Conservation (phyloP, 2,797 vertebrate species). For the Gadopsis bispinosus region DNA sequence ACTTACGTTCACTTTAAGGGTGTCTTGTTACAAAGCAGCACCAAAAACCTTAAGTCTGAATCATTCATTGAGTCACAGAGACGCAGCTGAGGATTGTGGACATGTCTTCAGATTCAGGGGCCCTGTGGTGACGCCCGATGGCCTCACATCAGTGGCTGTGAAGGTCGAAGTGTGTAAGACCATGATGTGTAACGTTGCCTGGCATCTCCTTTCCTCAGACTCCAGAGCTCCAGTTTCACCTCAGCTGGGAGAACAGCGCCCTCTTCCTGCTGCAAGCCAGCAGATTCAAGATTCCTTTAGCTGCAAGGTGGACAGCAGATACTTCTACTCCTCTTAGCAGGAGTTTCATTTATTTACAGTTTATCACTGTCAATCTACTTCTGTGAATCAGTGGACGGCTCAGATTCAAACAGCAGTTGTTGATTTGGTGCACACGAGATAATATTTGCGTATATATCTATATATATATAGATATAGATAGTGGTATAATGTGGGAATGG, state of each 20-base stretch:
- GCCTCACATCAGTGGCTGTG: neutral
- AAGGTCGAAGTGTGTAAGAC: no score
- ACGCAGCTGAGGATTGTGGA: neutral
- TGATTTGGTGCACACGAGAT: neutral
- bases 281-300: no score
- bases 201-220: neutral
- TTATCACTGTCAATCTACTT: neutral
- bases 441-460: neutral
- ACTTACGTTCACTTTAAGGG: neutral
- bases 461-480: no score
- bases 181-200: neutral
- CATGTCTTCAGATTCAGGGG: neutral
- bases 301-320: neutral
- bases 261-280: constrained; percentile 15
- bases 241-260: constrained; percentile 23
- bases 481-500: no score
- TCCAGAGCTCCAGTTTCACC: neutral
- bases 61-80: neutral
- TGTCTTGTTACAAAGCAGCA: neutral
- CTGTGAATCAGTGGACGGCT: neutral
- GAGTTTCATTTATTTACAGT: neutral
- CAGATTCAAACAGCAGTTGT: neutral
- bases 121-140: neutral
- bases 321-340: neutral
- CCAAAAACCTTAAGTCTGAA: neutral